These are phyloP conservation scores for Myotis planiceps DNA, from an alignment of 2,797 vertebrate species.

Conservation along the genomic window DNA sequence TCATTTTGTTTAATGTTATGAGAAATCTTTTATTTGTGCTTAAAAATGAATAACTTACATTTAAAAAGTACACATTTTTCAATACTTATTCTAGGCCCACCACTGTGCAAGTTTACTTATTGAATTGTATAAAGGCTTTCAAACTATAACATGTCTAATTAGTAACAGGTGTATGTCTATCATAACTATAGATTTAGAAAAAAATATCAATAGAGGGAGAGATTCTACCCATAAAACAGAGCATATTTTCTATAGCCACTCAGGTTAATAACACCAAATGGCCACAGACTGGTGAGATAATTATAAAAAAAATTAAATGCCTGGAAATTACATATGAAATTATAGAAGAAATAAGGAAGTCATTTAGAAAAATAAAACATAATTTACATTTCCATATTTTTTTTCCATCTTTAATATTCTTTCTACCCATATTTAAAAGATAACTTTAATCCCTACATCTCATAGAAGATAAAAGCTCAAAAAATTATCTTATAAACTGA, in stretches of 20 bases:
- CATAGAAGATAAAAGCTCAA: background rate
- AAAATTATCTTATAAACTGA: background rate
- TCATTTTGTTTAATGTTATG: background rate
- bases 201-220: background rate
- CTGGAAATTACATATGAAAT: background rate
- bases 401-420: background rate
- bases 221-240: background rate
- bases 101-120: background rate
- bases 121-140: background rate
- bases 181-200: background rate
- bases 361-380: conserved; percentile 28
- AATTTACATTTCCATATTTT: background rate
- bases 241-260: background rate
- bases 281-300: background rate
- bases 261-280: background rate
- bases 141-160: background rate
- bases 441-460: background rate
- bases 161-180: background rate
- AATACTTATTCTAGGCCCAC: background rate
- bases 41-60: background rate
- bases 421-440: background rate
- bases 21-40: background rate
- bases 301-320: background rate
- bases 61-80: background rate
- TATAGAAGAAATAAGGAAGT: background rate